Conservation (phyloP, 2,797 vertebrate species). For the Alosa sapidissima region DNA sequence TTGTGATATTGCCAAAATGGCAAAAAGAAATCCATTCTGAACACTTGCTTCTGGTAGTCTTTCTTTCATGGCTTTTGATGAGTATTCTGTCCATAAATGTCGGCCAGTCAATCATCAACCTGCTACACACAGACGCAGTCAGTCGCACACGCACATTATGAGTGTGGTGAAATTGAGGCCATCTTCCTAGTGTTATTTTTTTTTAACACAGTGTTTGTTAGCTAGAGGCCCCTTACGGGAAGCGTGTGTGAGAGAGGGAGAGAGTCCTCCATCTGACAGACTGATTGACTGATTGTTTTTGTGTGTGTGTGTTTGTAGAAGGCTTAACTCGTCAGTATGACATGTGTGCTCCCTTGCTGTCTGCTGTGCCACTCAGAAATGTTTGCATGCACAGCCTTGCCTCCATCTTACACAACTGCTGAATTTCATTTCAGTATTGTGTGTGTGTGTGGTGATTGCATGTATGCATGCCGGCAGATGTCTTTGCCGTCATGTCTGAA, state of each 20-base stretch:
- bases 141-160: not conserved
- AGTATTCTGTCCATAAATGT: not conserved
- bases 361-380: not conserved
- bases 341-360: not conserved
- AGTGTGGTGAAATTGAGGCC: not conserved
- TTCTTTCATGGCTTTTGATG: not conserved
- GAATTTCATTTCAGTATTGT: constrained; percentile 7
- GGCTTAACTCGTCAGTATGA: constrained; percentile 5
- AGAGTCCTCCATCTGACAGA: not conserved
- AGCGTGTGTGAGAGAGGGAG: not conserved
- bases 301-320: not conserved
- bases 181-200: not conserved
- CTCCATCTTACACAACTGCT: not conserved
- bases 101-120: not conserved
- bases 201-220: not conserved
- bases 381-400: constrained; percentile 17
- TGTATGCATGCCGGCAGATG: not conserved
- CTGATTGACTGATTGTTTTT: not conserved
- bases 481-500: not conserved
- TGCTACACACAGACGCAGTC: not conserved
- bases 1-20: not conserved
- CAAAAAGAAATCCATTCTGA: not conserved
- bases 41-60: not conserved
- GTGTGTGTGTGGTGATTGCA: not conserved
- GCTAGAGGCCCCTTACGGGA: not conserved